Percentiles rank a stretch among this genome's conserved stretches.
Conservation (phyloP, 2,113 vertebrate species). For the Vulpes lagopus region DNA sequence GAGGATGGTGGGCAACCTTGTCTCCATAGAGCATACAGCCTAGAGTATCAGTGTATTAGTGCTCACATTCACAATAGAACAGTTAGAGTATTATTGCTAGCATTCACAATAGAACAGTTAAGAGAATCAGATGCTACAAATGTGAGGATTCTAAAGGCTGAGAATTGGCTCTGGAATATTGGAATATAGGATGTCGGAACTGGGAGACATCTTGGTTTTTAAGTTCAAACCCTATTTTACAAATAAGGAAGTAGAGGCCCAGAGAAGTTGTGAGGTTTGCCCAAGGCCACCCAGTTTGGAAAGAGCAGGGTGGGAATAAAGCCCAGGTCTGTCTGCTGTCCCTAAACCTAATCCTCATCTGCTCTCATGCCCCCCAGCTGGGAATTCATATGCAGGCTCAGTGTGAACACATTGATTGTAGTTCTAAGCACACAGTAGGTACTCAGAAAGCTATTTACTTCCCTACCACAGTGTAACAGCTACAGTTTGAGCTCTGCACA, state of each 20-base stretch:
- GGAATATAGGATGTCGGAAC: not conserved
- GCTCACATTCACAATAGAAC: not conserved
- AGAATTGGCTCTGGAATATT: not conserved
- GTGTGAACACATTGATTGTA: accelerated
- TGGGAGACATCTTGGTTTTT: not conserved
- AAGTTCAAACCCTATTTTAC: not conserved
- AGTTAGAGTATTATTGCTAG: not conserved
- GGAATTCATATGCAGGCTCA: not conserved
- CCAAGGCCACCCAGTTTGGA: not conserved
- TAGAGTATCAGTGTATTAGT: not conserved
- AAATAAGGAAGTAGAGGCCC: not conserved
- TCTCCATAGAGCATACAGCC: accelerated
- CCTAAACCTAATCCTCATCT: not conserved
- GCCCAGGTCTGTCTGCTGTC: not conserved
- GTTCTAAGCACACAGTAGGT: not conserved
- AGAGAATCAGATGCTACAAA: not conserved
- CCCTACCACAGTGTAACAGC: not conserved
- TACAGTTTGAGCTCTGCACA: not conserved
- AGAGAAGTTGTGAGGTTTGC: not conserved
- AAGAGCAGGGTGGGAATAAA: not conserved
- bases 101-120: not conserved
- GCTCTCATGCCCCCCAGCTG: not conserved
- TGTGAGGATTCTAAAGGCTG: not conserved
- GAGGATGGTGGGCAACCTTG: not conserved
- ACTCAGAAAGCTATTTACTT: not conserved